Conservation (phyloP, 1,140 invertebrate genomes). For the Panulirus ornatus region DNA sequence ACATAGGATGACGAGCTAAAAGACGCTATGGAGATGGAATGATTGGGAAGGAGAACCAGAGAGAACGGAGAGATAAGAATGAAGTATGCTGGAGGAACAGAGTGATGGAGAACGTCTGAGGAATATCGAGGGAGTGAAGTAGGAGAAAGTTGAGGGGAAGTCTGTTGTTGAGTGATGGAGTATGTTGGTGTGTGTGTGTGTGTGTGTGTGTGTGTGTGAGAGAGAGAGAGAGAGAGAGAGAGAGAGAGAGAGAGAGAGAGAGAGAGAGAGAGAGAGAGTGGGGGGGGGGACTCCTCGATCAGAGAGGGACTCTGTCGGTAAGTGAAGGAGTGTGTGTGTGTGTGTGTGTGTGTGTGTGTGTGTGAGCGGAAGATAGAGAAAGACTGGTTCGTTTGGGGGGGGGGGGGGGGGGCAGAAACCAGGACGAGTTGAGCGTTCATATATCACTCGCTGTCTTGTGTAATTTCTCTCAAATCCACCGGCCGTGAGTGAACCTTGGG, state of each 20-base stretch:
- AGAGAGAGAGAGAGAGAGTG: slow-evolving; percentile 2
- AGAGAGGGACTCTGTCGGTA: too few relatives aligned
- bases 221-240: background rate
- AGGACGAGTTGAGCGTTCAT: too few relatives aligned
- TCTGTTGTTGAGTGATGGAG: background rate
- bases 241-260: slow-evolving; percentile 3
- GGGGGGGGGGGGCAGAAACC: too few relatives aligned
- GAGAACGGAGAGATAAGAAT: background rate
- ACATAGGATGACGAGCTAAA: background rate
- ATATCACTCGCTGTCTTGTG: too few relatives aligned
- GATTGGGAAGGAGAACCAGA: background rate
- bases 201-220: background rate
- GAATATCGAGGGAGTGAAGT: background rate
- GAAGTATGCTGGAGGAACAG: background rate
- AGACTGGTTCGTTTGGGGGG: background rate
- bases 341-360: too few relatives aligned
- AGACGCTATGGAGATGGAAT: background rate
- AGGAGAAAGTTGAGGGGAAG: background rate
- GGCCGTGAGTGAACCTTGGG: too few relatives aligned
- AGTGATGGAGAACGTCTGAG: background rate
- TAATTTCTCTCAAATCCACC: too few relatives aligned
- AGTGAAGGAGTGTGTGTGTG: too few relatives aligned
- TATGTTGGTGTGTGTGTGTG: background rate
- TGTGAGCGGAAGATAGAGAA: background rate
- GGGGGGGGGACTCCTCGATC: too few relatives aligned